Evolutionary conservation across 1,140 invertebrate species (phyloP).

Genomic region (Spodoptera frugiperda): DNA sequence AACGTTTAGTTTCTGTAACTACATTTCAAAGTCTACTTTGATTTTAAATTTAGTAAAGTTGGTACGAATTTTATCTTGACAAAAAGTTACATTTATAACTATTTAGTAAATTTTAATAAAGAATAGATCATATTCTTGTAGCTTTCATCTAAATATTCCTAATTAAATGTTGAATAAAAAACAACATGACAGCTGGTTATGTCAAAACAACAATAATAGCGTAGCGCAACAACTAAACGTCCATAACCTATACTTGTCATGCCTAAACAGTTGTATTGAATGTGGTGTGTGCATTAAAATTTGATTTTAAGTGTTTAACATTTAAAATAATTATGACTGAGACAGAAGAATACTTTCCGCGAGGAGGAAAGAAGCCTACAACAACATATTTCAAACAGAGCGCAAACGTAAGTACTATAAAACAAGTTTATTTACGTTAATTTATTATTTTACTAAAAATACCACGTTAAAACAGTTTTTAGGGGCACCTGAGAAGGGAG

Average conservation of each 20-base stretch:
- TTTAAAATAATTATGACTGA: slow-evolving; percentile 63
- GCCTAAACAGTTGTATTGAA: slow-evolving; percentile 22
- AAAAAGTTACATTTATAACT: too few species aligned
- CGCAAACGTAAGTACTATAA: slow-evolving; percentile 77
- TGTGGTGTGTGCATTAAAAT: slow-evolving; percentile 31
- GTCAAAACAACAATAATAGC: background rate
- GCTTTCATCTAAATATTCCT: too few species aligned
- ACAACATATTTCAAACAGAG: slow-evolving; percentile 77
- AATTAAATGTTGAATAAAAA: background rate
- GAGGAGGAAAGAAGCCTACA: slow-evolving; percentile 85
- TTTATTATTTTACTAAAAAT: background rate
- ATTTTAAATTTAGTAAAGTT: too few species aligned
- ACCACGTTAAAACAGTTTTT: slow-evolving; percentile 72
- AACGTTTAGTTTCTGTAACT: too few species aligned
- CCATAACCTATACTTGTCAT: slow-evolving; percentile 58
- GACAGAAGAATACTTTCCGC: slow-evolving; percentile 84
- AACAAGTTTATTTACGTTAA: background rate
- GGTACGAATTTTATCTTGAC: too few species aligned
- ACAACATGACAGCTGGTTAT: background rate
- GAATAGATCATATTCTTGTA: too few species aligned
- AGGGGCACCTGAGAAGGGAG: slow-evolving; percentile 74
- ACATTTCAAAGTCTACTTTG: too few species aligned
- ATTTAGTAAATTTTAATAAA: too few species aligned
- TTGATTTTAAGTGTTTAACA: slow-evolving; percentile 20
- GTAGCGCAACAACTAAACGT: slow-evolving; percentile 32